Percentiles rank a stretch among this genome's conserved stretches.
phyloP scores from a whole-genome alignment of 2,888 invertebrate genomes.

The Nemoura dubitans region DNA sequence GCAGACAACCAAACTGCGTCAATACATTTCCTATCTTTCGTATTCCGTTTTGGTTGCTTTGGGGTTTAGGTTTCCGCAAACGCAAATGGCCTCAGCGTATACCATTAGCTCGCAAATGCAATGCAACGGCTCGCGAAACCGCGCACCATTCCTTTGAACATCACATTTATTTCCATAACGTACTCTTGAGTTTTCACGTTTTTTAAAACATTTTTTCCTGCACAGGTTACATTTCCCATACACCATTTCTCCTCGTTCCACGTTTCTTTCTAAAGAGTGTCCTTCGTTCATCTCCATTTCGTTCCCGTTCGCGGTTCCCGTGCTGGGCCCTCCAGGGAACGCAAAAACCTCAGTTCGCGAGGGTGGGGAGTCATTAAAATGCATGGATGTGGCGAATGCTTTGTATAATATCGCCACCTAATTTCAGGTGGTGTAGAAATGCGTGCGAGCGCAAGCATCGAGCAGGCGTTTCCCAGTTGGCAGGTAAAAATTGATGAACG shows the following conservation, averaged over 20 bases:
- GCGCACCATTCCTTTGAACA: not conserved
- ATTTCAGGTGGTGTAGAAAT: slow-evolving; percentile 7
- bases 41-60: not conserved
- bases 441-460: not conserved
- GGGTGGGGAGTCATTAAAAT: slow-evolving; percentile 9
- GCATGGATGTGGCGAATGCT: slow-evolving; percentile 14
- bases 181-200: not conserved
- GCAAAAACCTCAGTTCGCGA: not conserved
- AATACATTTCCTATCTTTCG: not conserved
- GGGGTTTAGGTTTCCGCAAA: not conserved
- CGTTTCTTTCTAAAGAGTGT: not conserved
- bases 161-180: not conserved
- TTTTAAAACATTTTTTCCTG: not conserved
- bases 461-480: not conserved
- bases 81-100: not conserved
- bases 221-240: not conserved
- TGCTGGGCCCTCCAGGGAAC: not conserved
- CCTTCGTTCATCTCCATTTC: not conserved
- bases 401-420: not conserved
- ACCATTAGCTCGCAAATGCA: not conserved
- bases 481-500: not conserved
- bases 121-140: not conserved
- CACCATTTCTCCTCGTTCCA: not conserved
- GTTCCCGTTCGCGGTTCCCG: not conserved
- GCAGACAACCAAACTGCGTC: not conserved